phyloP scores from a whole-genome alignment of 2,113 vertebrate species.

The human region GRCh38 chr4:100221501-100222000 shows the following conservation, averaged over 20 bases:
- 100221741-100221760: not conserved
- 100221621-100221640: not conserved
- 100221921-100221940: not conserved
- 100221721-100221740: not conserved
- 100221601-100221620: not conserved
- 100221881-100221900: not conserved
- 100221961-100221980: not conserved
- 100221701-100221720: not conserved
- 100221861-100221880: not conserved
- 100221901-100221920: not conserved
- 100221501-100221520: not conserved
- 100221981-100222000: not conserved
- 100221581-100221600: not conserved
- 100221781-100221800: not conserved
- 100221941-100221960: not conserved
- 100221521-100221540: not conserved
- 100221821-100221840: not conserved
- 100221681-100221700: not conserved
- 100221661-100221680: not conserved
- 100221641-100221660: not conserved
- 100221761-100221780: not conserved
- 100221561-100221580: not conserved
- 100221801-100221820: not conserved
- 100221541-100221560: not conserved
- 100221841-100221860: not conserved